Percentiles rank a stretch among this genome's conserved stretches.
Conservation (phyloP, 2,113 vertebrate genomes). For the Symphodus melops region DNA sequence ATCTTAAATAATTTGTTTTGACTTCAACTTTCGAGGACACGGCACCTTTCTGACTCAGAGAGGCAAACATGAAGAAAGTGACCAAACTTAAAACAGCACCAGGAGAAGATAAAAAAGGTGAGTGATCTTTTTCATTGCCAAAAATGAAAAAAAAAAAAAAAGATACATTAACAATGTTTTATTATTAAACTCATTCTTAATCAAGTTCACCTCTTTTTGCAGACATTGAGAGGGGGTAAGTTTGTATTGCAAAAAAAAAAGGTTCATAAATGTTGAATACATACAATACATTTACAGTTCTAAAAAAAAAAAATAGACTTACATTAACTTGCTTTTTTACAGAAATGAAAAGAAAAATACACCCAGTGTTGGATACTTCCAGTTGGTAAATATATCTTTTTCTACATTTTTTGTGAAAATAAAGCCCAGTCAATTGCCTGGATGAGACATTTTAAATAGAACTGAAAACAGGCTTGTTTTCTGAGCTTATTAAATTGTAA, state of each 20-base stretch:
- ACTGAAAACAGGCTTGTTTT: too few relatives aligned
- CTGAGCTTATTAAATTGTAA: too few relatives aligned
- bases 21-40: background rate
- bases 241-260: background rate
- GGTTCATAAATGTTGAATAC: background rate
- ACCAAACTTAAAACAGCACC: background rate
- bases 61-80: constrained; percentile 52
- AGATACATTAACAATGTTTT: background rate
- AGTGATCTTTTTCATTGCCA: background rate
- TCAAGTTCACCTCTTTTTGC: background rate
- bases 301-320: background rate
- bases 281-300: constrained; percentile 6
- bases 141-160: background rate
- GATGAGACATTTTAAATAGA: too few relatives aligned
- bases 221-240: constrained; percentile 59
- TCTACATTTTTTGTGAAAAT: background rate
- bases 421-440: background rate
- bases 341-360: constrained; percentile 67
- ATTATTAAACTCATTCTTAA: background rate
- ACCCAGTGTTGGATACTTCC: constrained; percentile 81
- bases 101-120: constrained; percentile 38
- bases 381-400: constrained; percentile 76
- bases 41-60: background rate
- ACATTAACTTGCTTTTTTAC: constrained; percentile 22
- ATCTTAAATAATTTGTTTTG: background rate